Conservation (phyloP, 2,888 invertebrate species). For the Xestia xanthographa region DNA sequence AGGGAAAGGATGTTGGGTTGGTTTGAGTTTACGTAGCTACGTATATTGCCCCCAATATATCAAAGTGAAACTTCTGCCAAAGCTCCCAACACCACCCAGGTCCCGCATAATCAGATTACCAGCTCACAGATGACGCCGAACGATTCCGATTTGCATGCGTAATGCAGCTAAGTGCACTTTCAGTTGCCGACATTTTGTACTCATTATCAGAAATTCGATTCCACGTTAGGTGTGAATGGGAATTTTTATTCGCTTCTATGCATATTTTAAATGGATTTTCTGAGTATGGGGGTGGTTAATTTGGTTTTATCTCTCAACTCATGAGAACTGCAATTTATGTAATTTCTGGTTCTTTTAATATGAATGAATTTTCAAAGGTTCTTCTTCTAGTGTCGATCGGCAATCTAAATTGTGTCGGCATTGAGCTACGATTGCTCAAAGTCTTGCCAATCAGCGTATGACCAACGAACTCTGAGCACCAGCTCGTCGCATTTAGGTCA, state of each 20-base stretch:
- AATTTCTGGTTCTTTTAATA: no score
- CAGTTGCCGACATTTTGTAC: conserved; percentile 76
- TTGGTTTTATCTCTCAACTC: background rate
- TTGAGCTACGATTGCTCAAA: background rate
- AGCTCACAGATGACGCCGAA: conserved; percentile 80
- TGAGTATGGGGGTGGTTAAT: background rate
- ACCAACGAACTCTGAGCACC: no score
- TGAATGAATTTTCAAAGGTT: background rate
- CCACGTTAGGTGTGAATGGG: conserved; percentile 40
- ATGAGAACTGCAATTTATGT: background rate
- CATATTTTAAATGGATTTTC: conserved; percentile 25
- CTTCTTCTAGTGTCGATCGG: background rate
- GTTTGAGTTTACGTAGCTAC: no score
- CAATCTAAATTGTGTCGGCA: background rate
- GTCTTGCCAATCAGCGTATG: no score
- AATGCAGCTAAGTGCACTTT: conserved; percentile 86
- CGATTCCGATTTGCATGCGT: conserved; percentile 85
- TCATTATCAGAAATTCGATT: conserved; percentile 58
- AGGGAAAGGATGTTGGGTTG: no score
- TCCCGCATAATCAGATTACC: conserved; percentile 84
- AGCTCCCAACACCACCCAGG: conserved; percentile 20
- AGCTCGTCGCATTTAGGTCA: no score
- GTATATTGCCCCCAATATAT: background rate
- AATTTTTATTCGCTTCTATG: conserved; percentile 41
- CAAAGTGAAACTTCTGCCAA: conserved; percentile 52